Evolutionary conservation across 1,140 invertebrate species (phyloP).

Genomic region (Hylaeus volcanicus): DNA sequence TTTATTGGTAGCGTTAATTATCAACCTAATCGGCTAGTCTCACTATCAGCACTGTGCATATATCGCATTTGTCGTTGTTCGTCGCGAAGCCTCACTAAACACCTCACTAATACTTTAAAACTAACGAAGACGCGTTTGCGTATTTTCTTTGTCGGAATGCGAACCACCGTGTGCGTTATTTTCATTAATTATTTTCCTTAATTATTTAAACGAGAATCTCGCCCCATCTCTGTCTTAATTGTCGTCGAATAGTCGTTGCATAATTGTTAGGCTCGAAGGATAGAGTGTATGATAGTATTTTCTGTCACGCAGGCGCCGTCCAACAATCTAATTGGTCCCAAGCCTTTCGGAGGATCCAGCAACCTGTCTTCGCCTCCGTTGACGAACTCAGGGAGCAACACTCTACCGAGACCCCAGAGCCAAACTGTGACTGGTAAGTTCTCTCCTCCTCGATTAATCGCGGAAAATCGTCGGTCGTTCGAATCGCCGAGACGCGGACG

Average conservation of each 20-base stretch:
- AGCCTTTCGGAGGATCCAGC: slow-evolving; percentile 83
- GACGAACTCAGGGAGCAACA: slow-evolving; percentile 77
- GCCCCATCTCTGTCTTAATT: too few relatives aligned
- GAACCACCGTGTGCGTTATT: neutral
- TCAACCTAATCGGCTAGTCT: neutral
- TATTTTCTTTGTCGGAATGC: slow-evolving; percentile 1
- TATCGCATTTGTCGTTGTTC: slow-evolving; percentile 19
- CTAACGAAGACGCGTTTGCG: neutral
- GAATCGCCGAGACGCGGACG: neutral
- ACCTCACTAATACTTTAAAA: neutral
- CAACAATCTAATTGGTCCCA: slow-evolving; percentile 80
- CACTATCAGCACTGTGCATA: neutral
- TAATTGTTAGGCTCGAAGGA: too few relatives aligned
- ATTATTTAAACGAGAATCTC: too few relatives aligned
- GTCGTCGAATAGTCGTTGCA: too few relatives aligned
- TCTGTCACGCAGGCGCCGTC: slow-evolving; percentile 67
- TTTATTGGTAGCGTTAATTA: neutral
- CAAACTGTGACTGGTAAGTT: slow-evolving; percentile 78
- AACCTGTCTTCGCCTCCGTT: slow-evolving; percentile 72
- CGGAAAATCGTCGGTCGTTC: neutral
- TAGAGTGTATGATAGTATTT: neutral
- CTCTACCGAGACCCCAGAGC: slow-evolving; percentile 76
- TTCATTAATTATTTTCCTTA: neutral
- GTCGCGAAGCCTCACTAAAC: neutral
- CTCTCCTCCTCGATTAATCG: slow-evolving; percentile 9